phyloP scores from a whole-genome alignment of 2,113 vertebrate genomes.

The Cheilinus undulatus region DNA sequence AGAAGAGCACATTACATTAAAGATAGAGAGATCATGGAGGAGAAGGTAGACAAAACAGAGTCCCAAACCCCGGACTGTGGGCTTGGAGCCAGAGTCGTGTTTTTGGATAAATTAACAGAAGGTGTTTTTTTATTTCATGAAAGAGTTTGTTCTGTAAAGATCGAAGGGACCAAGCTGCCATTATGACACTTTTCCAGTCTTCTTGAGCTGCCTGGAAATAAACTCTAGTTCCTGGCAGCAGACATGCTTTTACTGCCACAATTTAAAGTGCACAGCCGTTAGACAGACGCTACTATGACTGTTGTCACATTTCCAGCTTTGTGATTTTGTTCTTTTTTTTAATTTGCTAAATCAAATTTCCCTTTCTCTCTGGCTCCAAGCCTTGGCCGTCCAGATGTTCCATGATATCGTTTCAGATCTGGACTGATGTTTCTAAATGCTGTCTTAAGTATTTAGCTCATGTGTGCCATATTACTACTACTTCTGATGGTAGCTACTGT shows the following conservation, averaged over 20 bases:
- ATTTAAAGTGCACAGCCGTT: not conserved
- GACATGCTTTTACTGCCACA: conserved; percentile 21
- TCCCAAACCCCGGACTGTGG: conserved; percentile 41
- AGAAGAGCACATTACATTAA: conserved; percentile 11
- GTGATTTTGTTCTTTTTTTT: conserved; percentile 6
- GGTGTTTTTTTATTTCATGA: not conserved
- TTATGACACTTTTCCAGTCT: too few relatives aligned
- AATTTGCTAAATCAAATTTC: conserved; percentile 1
- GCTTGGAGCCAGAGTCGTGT: conserved; percentile 51
- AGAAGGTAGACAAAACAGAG: conserved; percentile 42
- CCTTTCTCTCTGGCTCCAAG: conserved; percentile 64
- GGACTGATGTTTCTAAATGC: conserved; percentile 62
- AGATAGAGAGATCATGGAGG: conserved; percentile 4
- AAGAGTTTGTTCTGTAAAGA: conserved; percentile 1
- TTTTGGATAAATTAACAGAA: not conserved
- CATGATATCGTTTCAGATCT: not conserved
- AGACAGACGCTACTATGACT: not conserved
- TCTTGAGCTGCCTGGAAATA: conserved; percentile 7
- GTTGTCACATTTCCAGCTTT: conserved; percentile 17
- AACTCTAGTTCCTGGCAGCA: not conserved
- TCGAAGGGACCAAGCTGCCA: conserved; percentile 12
- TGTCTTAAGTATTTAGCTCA: conserved; percentile 64
- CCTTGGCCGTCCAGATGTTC: conserved; percentile 29
- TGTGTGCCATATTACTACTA: conserved; percentile 67
- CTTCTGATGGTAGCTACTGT: conserved; percentile 60